phyloP scores from a whole-genome alignment of 2,888 invertebrate genomes.

The Eudemis profundana region DNA sequence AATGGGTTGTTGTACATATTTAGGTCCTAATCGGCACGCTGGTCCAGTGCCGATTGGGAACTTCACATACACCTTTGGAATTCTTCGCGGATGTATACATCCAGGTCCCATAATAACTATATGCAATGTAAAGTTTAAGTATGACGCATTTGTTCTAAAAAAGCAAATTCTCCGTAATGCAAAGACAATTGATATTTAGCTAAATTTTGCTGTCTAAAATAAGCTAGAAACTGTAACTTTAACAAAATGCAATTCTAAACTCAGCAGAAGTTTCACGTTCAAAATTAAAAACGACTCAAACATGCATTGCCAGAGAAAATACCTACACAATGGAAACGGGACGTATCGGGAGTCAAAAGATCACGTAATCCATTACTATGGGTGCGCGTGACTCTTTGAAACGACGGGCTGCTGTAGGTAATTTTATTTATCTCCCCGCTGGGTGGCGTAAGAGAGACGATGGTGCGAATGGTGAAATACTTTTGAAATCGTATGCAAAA shows the following conservation, averaged over 20 bases:
- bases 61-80: too few species aligned
- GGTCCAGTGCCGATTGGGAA: too few species aligned
- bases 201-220: neutral
- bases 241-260: neutral
- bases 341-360: slow-evolving; percentile 51
- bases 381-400: slow-evolving; percentile 66
- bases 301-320: slow-evolving; percentile 53
- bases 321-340: slow-evolving; percentile 54
- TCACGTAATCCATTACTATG: slow-evolving; percentile 80
- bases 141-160: too few species aligned
- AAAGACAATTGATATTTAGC: too few species aligned
- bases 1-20: too few species aligned
- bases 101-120: too few species aligned
- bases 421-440: slow-evolving; percentile 66
- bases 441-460: slow-evolving; percentile 16
- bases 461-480: slow-evolving; percentile 11
- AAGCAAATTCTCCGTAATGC: too few species aligned
- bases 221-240: neutral
- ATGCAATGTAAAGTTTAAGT: too few species aligned
- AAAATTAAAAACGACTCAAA: slow-evolving; percentile 46
- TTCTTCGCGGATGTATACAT: too few species aligned
- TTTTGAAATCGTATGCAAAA: neutral
- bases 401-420: slow-evolving; percentile 56
- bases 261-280: slow-evolving; percentile 17
- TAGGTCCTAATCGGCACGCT: too few species aligned